Evolutionary conservation across 23 tunicate species (phyloP).

Genomic region (Ascidia mentula): DNA sequence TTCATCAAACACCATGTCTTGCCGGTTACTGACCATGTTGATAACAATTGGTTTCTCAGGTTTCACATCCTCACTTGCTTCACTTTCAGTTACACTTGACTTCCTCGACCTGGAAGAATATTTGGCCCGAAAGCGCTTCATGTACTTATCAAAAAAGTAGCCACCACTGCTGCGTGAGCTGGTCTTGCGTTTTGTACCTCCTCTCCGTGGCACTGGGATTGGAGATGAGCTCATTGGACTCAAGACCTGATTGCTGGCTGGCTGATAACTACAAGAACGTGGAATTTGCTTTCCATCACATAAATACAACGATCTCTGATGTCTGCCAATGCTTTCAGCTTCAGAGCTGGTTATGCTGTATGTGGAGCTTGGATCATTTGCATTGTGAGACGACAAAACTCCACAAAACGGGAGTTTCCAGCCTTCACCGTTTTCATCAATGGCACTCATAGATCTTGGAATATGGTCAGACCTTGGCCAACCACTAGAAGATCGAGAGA

Average conservation of each 20-base stretch:
- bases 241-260: background rate
- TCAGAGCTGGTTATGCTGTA: background rate
- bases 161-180: slow-evolving; percentile 82
- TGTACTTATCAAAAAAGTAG: slow-evolving; percentile 90
- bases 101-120: slow-evolving; percentile 17
- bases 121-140: slow-evolving; percentile 71
- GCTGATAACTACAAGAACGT: slow-evolving; percentile 32
- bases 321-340: background rate
- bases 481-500: background rate
- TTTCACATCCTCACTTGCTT: slow-evolving; percentile 2
- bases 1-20: slow-evolving; percentile 54
- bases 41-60: background rate
- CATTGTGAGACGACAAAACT: background rate
- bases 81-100: background rate
- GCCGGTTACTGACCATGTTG: slow-evolving; percentile 49
- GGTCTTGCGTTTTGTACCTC: slow-evolving; percentile 39
- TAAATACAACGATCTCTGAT: background rate
- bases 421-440: slow-evolving; percentile 35
- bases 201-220: slow-evolving; percentile 71
- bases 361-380: background rate
- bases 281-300: slow-evolving; percentile 18
- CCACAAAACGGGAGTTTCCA: slow-evolving; percentile 69
- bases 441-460: slow-evolving; percentile 42
- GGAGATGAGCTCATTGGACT: slow-evolving; percentile 25
- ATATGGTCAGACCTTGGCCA: background rate